phyloP scores from a whole-genome alignment of 2,888 invertebrate species.

The Tachina lurida region DNA sequence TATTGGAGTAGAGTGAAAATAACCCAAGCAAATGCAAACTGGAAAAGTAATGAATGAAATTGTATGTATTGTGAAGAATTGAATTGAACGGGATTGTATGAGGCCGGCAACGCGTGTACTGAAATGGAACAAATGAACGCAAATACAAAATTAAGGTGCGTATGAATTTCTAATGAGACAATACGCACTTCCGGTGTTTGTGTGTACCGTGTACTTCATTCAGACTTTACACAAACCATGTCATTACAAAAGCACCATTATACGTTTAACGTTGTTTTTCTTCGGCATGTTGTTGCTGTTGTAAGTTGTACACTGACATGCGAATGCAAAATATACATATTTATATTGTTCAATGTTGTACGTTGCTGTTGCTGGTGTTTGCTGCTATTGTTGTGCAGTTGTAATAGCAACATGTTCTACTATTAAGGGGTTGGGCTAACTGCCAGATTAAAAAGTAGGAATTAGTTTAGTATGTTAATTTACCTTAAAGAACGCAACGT shows the following conservation, averaged over 20 bases:
- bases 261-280: background rate
- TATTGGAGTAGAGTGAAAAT: constrained; percentile 19
- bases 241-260: constrained; percentile 46
- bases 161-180: constrained; percentile 81
- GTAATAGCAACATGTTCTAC: constrained; percentile 57
- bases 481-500: too few relatives aligned
- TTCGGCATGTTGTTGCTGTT: background rate
- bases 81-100: constrained; percentile 21
- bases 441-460: background rate
- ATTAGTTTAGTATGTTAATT: background rate
- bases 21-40: constrained; percentile 34
- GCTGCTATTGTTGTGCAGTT: background rate
- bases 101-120: constrained; percentile 55
- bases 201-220: constrained; percentile 66
- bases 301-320: constrained; percentile 30
- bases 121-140: constrained; percentile 69
- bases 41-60: constrained; percentile 7
- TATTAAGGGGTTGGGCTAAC: constrained; percentile 19
- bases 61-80: constrained; percentile 5
- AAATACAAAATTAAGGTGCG: constrained; percentile 77
- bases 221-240: constrained; percentile 75
- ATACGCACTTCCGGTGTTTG: constrained; percentile 78
- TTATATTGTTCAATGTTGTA: too few relatives aligned
- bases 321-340: constrained; percentile 56
- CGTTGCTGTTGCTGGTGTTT: background rate